Percentiles rank a stretch among this genome's conserved stretches.
These are phyloP conservation scores for Euphydryas editha DNA, from an alignment of 2,888 invertebrate species.

Conservation along the genomic window DNA sequence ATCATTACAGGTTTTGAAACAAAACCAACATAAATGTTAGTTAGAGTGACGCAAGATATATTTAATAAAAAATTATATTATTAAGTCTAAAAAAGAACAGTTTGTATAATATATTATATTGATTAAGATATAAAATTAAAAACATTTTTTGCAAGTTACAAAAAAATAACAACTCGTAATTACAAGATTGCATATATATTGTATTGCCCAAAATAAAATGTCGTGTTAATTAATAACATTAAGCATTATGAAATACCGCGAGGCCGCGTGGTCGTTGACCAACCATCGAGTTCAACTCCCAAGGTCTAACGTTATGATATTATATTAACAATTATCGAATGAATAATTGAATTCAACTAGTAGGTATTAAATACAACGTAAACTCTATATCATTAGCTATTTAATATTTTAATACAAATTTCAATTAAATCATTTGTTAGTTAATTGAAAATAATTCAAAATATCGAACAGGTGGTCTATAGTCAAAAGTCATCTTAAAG, in stretches of 20 bases:
- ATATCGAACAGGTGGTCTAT: too few relatives aligned
- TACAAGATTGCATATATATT: neutral
- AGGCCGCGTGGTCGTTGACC: conserved; percentile 14
- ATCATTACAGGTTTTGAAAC: too few relatives aligned
- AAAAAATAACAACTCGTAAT: neutral
- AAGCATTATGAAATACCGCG: neutral
- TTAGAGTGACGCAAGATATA: too few relatives aligned
- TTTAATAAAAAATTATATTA: too few relatives aligned
- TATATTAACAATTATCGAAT: neutral
- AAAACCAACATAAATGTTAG: too few relatives aligned
- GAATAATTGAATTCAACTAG: neutral
- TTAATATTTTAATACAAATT: too few relatives aligned
- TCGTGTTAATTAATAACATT: neutral
- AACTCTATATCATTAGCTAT: neutral
- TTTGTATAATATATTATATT: too few relatives aligned
- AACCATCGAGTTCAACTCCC: conserved; percentile 3
- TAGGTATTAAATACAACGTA: neutral
- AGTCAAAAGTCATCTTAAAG: too few relatives aligned
- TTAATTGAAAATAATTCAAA: too few relatives aligned
- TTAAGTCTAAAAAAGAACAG: too few relatives aligned
- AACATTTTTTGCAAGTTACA: too few relatives aligned
- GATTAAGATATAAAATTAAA: too few relatives aligned
- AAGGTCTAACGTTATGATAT: conserved; percentile 7
- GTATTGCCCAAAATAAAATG: conserved; percentile 11
- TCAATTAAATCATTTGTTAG: neutral